Base-by-base conservation (phyloP, 2,797 vertebrate species). In the Microctenopoma lineatum region DNA sequence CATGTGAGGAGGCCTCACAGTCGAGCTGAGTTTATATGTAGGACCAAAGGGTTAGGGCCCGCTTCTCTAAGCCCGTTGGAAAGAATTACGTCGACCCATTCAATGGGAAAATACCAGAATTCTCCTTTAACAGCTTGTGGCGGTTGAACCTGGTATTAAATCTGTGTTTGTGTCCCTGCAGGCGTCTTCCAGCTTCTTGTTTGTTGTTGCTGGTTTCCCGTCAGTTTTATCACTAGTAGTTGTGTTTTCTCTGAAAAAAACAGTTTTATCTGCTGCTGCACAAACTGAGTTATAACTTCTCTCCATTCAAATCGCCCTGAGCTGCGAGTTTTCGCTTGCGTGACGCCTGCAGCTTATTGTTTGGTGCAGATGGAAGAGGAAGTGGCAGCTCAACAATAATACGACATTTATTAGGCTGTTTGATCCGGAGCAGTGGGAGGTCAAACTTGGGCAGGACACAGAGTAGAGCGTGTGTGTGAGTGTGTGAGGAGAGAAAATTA, bases 281-380 rank as follows among this genome's bases (percentile, higher is more conserved):
- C 68, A 75, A 38, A 41, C 53, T 0, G 34, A 60, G 69, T 39
- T 42, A 69, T 55, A 79, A 53, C 65, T 59, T 70, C 52, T 58
- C 52, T 38, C 38, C 29, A 32, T 66, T 62, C 61, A 66, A 14
- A 18, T 11, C 1, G 0, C 0, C 41, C 42, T 13, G 10, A 0
- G 63, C 46, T 7, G 15, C 11, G 71, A 69, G 75, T 64, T 53
- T 71, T 3, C n/a, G 27, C 45, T 46, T 3, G 61, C 44, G 32
- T 53, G 71, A 32, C 44, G 69, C 60, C 1, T 53, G 59, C 55
- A 18, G 65, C 15, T 58, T 4, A 75, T 75, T 72, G 71, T 78
- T 47, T 0, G 38, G 10, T 54, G 55, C 26, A n/a, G 41, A 68
- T 2, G 66, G 66, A 81, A 56, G 52, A 7, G 62, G 79, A 77